Base-by-base conservation (phyloP, 2,113 vertebrate genomes). In the Peromyscus polionotus region DNA sequence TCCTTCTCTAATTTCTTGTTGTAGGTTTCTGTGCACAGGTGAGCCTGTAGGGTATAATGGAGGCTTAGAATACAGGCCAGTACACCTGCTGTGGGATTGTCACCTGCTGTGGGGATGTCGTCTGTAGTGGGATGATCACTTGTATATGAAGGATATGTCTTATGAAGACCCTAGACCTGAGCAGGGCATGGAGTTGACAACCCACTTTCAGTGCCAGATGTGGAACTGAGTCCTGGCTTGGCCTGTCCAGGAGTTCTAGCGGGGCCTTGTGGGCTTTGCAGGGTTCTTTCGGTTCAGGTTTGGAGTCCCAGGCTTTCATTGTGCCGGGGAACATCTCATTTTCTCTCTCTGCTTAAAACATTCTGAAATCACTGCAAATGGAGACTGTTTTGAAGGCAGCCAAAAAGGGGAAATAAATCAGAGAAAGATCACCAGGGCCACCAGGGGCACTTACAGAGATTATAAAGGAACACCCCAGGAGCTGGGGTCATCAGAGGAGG, bases 361-460 rank as follows among this genome's bases (percentile, higher is more conserved):
- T 95, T 57, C n/a, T 89, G 63, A 96, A 68, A 94, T 79, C 45
- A 91, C 17, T 93, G 81, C 5, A 65, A 70, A 80, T 81, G 36
- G 11, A 95, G 22, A 57, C 77, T 91, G 54, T 51, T 96, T 80
- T 88, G 67, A 96, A 96, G 5, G 36, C 63, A 75, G 7, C 6
- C 68, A 3, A 59, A 17, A 10, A 61, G 16, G 63, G 33, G 10
- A 13, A 2, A 14, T 33, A 13, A 48, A 0, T 72, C 39, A 54
- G 28, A 80, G 86, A 33, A 88, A 20, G 24, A 39, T 63, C 81
- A 65, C n/a, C 12, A 10, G 57, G 70, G 51, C 39, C 75, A 0
- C 19, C 8, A 28, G 26, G 24, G 33, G 14, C n/a, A 84, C 14
- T 91, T 76, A 67, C 2, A 4, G n/a, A 59, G 73, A 92, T 67